Evolutionary conservation across 2,797 vertebrate genomes (phyloP), one percentile per base, ranked within the genome.

Genomic region (Myotis planiceps): DNA sequence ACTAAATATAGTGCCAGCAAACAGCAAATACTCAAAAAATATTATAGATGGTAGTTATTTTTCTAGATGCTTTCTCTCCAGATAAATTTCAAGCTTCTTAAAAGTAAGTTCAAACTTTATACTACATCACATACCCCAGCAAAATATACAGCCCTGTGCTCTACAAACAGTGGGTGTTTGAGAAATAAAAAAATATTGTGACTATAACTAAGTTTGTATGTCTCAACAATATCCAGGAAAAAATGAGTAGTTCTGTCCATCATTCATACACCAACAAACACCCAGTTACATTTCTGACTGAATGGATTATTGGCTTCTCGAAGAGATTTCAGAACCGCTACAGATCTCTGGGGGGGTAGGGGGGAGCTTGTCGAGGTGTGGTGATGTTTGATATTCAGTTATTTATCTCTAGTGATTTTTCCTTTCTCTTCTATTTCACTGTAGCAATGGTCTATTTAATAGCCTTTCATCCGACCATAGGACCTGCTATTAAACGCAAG

Each of bases 401-500:
- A 27, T 49, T 49, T 5, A 9, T 76, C n/a, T 18, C 65, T 15
- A 16, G 32, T 39, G 3, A 49, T 37, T 92, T 92, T 79, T n/a
- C 47, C 51, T 96, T 90, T 60, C 71, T 81, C 72, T 75, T 34
- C 15, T 34, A 39, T 13, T 93, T 78, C 42, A 13, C 6, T 39
- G 10, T 12, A 63, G n/a, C 29, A 60, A 18, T 23, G 9, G 29
- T 85, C 69, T 84, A 27, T 75, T 83, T 90, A 53, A 53, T 37
- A 55, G 12, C 7, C 42, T 97, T 98, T 97, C 53, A 65, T 94
- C 84, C 83, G 34, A 93, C 75, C 21, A 2, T 55, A 75, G 65
- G 49, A 92, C 55, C 91, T 95, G 87, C 85, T 98, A 97, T 97
- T 95, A 98, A 90, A 97, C 81, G 89, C 79, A 90, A 95, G 58